Percentiles rank a stretch among this genome's conserved stretches.
Conservation (phyloP, 2,888 invertebrate genomes). For the Julus scandinavius region DNA sequence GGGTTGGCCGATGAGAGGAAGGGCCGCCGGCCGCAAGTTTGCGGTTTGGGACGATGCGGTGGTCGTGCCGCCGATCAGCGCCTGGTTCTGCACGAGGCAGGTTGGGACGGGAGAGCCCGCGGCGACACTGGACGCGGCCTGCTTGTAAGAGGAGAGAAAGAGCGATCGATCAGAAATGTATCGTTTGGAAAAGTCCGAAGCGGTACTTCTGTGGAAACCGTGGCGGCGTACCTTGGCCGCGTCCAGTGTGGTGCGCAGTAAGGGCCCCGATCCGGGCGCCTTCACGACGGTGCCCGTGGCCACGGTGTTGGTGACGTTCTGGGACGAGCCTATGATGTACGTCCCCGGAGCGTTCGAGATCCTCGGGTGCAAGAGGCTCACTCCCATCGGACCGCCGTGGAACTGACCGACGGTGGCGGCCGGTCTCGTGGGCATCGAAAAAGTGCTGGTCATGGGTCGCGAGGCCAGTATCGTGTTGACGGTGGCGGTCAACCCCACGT, state of each 20-base stretch:
- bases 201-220: no score
- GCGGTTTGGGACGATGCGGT: not conserved
- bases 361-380: not conserved
- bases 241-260: not conserved
- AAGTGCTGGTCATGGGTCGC: not conserved
- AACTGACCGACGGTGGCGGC: not conserved
- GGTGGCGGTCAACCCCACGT: not conserved
- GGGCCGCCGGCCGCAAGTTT: not conserved
- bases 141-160: not conserved
- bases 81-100: slow-evolving; percentile 54
- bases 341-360: not conserved
- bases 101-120: slow-evolving; percentile 49
- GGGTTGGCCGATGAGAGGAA: slow-evolving; percentile 26
- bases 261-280: not conserved
- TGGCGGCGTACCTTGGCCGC: not conserved
- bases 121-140: not conserved
- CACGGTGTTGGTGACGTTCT: not conserved
- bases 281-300: not conserved
- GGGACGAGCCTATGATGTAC: not conserved
- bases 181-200: not conserved
- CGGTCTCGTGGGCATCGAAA: not conserved
- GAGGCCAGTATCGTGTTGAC: not conserved
- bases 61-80: not conserved
- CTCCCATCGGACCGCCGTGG: not conserved
- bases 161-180: not conserved